Base-by-base conservation (phyloP, 35 echinoderm and acorn worm genomes). In the Eucidaris tribuloides region DNA sequence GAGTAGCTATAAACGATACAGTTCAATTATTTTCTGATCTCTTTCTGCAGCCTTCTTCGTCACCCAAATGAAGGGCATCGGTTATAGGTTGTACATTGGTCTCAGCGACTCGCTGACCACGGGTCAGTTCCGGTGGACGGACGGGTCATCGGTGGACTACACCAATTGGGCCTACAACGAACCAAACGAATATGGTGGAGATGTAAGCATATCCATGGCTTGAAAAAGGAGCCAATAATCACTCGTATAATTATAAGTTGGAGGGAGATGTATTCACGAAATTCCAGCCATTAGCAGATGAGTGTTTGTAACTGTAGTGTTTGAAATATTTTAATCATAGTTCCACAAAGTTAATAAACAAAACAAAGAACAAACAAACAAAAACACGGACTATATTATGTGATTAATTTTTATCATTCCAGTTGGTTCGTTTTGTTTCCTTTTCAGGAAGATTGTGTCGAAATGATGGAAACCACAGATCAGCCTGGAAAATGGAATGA, bases 111-210 rank as follows among this genome's bases (percentile, higher is more conserved):
- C 79, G 33, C 86, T 82, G 24, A 71, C 52, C 62, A 90, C 77
- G 14, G 35, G 63, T 14, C 82, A 82, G 20, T 90, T 93, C 39
- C 23, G 65, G 23, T 99, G 96, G 96, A 89, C 87, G 5, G 96
- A 99, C 77, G 96, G 96, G 3, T 83, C 90, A 6, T 30, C 76
- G 5, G 90, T 99, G 42, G 96, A 99, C 81, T 99, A 79, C 60
- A 93, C 90, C 5, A 99, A 99, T 62, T 99, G 96, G 96, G 80
- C 76, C 29, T 1, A 25, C 3, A 65, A 79, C 31, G 90, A 99
- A 87, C 96, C 96, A 34, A 99, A 92, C 66, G 94, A 92, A 30
- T 84, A 78, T 49, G 71, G 40, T 13, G 88, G 81, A 30, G 89
- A 85, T 81, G 94, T 97, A 72, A 91, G 93, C 43, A n/a, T n/a